Percentiles rank a stretch among this genome's conserved stretches.
Conservation (phyloP, 2,888 invertebrate genomes). For the Eristalinus aeneus region DNA sequence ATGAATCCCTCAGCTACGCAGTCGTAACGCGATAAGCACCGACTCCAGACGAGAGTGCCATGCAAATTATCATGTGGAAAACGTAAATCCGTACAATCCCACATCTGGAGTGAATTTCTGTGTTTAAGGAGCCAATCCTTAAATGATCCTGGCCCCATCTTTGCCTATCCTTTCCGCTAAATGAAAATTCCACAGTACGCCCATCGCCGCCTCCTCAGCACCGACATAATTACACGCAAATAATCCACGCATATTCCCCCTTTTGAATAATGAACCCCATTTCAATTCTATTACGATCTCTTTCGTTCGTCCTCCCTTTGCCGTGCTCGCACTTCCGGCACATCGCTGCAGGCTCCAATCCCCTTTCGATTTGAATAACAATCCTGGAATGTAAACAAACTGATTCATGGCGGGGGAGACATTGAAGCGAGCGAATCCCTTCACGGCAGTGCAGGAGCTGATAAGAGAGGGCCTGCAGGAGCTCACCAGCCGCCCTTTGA, state of each 20-base stretch:
- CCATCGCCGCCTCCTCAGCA: not conserved
- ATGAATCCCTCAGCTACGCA: not conserved
- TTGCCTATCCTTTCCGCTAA: not conserved
- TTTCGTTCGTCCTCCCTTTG: not conserved
- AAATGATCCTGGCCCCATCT: slow-evolving; percentile 17
- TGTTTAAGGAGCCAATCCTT: slow-evolving; percentile 26
- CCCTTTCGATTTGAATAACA: slow-evolving; percentile 21
- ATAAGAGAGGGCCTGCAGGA: not conserved
- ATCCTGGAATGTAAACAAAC: slow-evolving; percentile 49
- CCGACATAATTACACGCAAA: slow-evolving; percentile 48
- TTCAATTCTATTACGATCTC: slow-evolving; percentile 36
- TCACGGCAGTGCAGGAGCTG: not conserved
- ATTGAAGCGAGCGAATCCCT: slow-evolving; percentile 35
- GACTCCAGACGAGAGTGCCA: not conserved
- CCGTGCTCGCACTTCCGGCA: not conserved
- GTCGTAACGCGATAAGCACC: not conserved
- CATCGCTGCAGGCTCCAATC: not conserved
- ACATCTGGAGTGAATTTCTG: not conserved
- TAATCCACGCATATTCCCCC: slow-evolving; percentile 37
- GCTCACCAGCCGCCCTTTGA: not conserved
- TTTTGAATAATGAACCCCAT: slow-evolving; percentile 53
- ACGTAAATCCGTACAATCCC: not conserved
- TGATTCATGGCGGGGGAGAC: slow-evolving; percentile 25
- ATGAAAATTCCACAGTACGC: slow-evolving; percentile 25
- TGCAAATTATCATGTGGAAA: not conserved